Percentiles rank a stretch among this genome's conserved stretches.
Evolutionary conservation across 2,888 invertebrate genomes (phyloP).

Genomic region (Cylindroiulus punctatus): DNA sequence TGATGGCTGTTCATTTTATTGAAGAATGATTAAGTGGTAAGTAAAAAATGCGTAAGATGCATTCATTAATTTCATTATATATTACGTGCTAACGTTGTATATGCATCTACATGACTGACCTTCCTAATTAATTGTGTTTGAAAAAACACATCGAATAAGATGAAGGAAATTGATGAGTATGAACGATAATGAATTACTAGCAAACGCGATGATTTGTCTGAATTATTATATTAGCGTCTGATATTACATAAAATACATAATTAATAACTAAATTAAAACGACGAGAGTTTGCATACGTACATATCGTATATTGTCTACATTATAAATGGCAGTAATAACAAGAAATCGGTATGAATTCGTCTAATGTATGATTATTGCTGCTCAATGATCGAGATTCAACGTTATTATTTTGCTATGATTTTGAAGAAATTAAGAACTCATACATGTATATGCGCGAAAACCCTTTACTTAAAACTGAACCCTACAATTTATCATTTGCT

Average conservation of each 20-base stretch:
- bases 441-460: not conserved
- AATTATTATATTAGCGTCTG: not conserved
- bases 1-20: constrained; percentile 12
- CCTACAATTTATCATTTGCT: not conserved
- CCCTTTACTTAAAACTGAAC: constrained; percentile 5
- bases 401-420: not conserved
- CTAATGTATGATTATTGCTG: constrained; percentile 42
- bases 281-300: not conserved
- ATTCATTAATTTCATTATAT: constrained; percentile 25
- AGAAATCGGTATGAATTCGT: constrained; percentile 21
- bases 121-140: constrained; percentile 1
- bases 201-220: constrained; percentile 13
- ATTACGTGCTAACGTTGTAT: constrained; percentile 4
- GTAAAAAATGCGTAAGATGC: constrained; percentile 15
- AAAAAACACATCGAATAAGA: constrained; percentile 17
- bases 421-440: not conserved
- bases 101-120: constrained; percentile 27
- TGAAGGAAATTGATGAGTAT: not conserved
- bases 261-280: not conserved
- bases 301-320: constrained; percentile 25
- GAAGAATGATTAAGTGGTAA: constrained; percentile 17
- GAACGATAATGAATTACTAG: not conserved
- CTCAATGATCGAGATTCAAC: constrained; percentile 14
- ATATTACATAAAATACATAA: not conserved
- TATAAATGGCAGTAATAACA: constrained; percentile 29